Percentiles rank a stretch among this genome's conserved stretches.
Conservation (phyloP, 2,888 invertebrate species). For the Palloptera scutellata region DNA sequence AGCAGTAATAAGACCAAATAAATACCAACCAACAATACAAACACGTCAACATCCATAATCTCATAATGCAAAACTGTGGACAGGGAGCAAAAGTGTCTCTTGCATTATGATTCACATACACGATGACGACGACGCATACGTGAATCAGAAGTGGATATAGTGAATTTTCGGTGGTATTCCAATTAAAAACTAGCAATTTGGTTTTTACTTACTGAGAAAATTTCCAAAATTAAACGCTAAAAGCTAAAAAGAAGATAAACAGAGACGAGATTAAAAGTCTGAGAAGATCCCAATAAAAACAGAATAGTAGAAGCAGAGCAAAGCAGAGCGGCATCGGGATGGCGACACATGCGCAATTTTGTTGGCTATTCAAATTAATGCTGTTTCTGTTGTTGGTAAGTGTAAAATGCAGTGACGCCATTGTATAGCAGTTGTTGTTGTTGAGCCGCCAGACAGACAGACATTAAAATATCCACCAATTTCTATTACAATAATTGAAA, state of each 20-base stretch:
- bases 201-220: constrained; percentile 6
- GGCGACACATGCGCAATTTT: constrained; percentile 48
- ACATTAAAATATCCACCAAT: no score
- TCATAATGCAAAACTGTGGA: constrained; percentile 25
- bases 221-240: not conserved
- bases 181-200: not conserved
- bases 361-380: constrained; percentile 51
- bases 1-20: no score
- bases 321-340: constrained; percentile 37
- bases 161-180: constrained; percentile 15
- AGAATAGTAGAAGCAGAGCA: constrained; percentile 15
- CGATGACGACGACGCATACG: constrained; percentile 9
- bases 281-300: not conserved
- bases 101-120: constrained; percentile 25
- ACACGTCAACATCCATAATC: constrained; percentile 23
- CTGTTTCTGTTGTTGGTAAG: constrained; percentile 57
- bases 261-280: no score
- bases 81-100: constrained; percentile 23
- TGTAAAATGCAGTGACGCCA: constrained; percentile 30
- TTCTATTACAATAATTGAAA: no score
- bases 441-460: no score
- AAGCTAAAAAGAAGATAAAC: not conserved
- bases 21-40: constrained; percentile 23
- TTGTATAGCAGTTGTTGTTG: no score
- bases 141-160: constrained; percentile 20